Conservation (phyloP, 2,888 invertebrate genomes). For the Hanleya hanleyi region DNA sequence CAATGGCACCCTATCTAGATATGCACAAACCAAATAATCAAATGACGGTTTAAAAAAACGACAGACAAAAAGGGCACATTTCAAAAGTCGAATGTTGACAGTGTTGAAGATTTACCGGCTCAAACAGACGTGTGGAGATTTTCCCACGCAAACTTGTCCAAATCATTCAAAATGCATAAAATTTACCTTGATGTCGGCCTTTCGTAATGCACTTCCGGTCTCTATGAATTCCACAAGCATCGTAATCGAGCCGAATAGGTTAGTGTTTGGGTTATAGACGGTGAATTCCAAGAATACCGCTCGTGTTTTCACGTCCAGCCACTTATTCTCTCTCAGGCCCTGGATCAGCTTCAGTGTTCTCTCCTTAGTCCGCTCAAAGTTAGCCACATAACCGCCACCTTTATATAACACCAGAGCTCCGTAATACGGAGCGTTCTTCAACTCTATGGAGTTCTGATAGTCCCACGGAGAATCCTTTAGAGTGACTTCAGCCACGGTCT, state of each 20-base stretch:
- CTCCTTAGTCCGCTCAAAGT: conserved; percentile 61
- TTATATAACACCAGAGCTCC: conserved; percentile 72
- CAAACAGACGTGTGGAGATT: too few relatives aligned
- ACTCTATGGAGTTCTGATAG: conserved; percentile 70
- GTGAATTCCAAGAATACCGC: conserved; percentile 76
- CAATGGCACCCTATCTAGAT: too few relatives aligned
- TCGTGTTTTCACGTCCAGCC: conserved; percentile 75
- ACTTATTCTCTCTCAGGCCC: conserved; percentile 67
- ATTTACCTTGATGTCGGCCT: conserved; percentile 66
- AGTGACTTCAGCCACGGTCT: conserved; percentile 18
- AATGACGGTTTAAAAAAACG: background rate
- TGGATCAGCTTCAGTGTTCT: conserved; percentile 64
- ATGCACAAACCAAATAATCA: background rate
- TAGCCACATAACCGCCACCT: conserved; percentile 70
- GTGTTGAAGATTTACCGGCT: background rate
- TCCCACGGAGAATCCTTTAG: conserved; percentile 64
- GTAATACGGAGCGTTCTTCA: conserved; percentile 73
- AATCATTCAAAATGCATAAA: too few relatives aligned
- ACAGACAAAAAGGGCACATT: background rate
- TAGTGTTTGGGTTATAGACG: conserved; percentile 74
- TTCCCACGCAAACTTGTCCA: too few relatives aligned
- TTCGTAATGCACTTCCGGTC: conserved; percentile 60
- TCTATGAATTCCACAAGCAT: conserved; percentile 68
- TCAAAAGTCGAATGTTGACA: background rate
- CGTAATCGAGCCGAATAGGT: conserved; percentile 69